Conservation (phyloP, 2,888 invertebrate genomes). For the Hedychridium roseum region DNA sequence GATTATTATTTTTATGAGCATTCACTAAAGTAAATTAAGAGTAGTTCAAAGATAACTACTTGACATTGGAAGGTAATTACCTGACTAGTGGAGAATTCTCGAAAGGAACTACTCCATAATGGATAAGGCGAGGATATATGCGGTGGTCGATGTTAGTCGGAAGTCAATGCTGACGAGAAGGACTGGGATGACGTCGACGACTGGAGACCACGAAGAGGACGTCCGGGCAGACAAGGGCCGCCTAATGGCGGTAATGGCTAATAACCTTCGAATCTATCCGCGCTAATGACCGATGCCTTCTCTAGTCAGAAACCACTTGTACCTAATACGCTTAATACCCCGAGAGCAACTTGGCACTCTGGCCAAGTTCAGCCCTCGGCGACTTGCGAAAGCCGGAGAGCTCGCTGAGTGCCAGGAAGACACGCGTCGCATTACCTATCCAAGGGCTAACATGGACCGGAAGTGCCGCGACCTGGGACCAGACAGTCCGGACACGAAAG, state of each 20-base stretch:
- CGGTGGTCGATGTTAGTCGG: no score
- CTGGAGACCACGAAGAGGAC: conserved; percentile 9
- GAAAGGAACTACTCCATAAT: no score
- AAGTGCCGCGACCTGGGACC: conserved; percentile 28
- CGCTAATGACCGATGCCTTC: conserved; percentile 57
- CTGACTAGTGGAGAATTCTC: not conserved
- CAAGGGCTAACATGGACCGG: conserved; percentile 38
- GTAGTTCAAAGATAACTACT: no score
- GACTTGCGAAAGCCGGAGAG: conserved; percentile 15
- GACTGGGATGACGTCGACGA: no score
- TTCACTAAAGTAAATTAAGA: no score
- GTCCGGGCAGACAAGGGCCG: conserved; percentile 40
- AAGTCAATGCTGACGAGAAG: no score
- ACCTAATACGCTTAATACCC: conserved; percentile 54
- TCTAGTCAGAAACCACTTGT: conserved; percentile 47
- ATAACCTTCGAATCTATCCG: conserved; percentile 58
- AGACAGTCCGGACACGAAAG: no score
- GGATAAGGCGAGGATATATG: no score
- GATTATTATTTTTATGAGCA: no score
- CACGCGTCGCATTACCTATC: conserved; percentile 50
- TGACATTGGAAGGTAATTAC: no score
- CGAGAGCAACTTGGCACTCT: conserved; percentile 55
- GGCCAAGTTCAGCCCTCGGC: conserved; percentile 40
- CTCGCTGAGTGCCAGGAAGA: conserved; percentile 38
- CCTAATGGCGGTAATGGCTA: conserved; percentile 58